These are phyloP conservation scores for Labeo calbasu DNA, from an alignment of 2,797 vertebrate species.

Conservation along the genomic window DNA sequence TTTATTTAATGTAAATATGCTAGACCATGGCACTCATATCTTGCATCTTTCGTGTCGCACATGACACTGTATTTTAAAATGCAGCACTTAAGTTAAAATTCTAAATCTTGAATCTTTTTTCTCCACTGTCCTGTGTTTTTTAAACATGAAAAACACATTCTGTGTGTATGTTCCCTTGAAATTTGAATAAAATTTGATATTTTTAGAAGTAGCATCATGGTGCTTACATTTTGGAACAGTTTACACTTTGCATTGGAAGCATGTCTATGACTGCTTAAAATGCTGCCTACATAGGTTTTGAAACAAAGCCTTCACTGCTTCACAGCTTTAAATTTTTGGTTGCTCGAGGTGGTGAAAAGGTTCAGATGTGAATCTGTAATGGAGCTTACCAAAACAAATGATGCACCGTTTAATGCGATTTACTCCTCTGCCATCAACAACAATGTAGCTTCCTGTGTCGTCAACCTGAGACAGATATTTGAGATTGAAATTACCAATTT, in stretches of 20 bases:
- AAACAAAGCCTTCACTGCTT: background rate
- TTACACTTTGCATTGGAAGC: background rate
- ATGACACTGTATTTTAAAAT: background rate
- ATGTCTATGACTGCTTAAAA: background rate
- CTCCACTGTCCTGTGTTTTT: background rate
- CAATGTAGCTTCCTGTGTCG: constrained; percentile 53
- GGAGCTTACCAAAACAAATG: constrained; percentile 59
- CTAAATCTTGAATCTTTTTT: background rate
- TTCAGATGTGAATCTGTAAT: background rate
- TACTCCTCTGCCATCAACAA: constrained; percentile 14
- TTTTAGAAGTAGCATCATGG: background rate
- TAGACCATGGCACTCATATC: background rate
- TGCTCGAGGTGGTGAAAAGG: background rate
- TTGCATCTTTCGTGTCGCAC: background rate
- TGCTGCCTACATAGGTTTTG: background rate
- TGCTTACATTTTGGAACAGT: background rate
- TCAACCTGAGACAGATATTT: constrained; percentile 50
- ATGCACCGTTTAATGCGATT: constrained; percentile 52
- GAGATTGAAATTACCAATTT: background rate
- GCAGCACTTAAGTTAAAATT: background rate
- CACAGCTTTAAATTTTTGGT: background rate
- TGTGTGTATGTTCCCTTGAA: background rate
- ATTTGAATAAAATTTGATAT: background rate
- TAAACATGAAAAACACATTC: background rate
- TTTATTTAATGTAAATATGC: background rate